These are phyloP conservation scores for Seira sanloemensis DNA, from an alignment of 2,888 invertebrate species.

Conservation along the genomic window DNA sequence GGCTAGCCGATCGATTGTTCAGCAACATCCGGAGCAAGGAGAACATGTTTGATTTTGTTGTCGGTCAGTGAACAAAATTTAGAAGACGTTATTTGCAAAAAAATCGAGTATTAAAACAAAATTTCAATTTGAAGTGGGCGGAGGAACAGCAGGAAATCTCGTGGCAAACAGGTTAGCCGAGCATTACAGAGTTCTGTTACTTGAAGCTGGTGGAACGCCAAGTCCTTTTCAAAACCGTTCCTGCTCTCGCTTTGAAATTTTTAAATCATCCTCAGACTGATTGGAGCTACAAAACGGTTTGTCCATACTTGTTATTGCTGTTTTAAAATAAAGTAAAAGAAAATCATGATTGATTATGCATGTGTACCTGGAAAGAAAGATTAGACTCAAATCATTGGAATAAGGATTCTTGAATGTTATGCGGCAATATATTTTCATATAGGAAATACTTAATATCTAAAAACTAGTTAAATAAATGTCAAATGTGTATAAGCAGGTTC, in stretches of 20 bases:
- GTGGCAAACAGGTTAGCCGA: background rate
- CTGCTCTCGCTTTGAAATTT: background rate
- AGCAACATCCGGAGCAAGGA: constrained; percentile 37
- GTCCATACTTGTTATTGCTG: no score
- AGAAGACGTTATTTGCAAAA: background rate
- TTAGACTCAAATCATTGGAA: no score
- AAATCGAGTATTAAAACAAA: background rate
- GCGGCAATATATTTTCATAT: no score
- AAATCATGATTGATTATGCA: no score
- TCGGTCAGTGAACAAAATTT: constrained; percentile 26
- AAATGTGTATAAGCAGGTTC: no score
- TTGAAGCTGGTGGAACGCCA: constrained; percentile 22
- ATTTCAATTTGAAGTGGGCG: background rate
- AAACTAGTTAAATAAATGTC: no score
- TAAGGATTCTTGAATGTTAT: no score
- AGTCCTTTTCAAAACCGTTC: background rate
- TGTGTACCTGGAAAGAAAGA: no score
- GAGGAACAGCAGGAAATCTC: background rate
- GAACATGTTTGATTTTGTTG: constrained; percentile 49
- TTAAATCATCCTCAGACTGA: background rate
- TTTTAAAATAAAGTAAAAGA: no score
- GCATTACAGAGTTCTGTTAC: background rate
- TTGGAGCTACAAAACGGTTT: background rate
- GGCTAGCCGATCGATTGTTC: constrained; percentile 25
- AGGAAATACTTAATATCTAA: no score